A percentile compares a stretch with the other conserved stretches of the same genome.
Conservation (phyloP, 1,140 invertebrate species). For the Aphis craccivora region DNA sequence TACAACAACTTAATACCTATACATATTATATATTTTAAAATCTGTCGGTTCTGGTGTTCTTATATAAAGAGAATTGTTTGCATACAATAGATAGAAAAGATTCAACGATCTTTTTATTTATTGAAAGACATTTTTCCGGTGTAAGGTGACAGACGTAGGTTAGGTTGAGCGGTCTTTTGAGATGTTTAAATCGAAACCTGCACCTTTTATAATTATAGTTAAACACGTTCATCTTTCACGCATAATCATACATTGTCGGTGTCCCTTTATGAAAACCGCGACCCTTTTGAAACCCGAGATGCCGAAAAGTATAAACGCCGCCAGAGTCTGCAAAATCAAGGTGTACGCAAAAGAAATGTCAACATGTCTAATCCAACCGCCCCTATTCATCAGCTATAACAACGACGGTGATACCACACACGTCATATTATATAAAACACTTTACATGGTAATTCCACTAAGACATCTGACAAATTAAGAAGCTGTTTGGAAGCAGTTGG, state of each 20-base stretch:
- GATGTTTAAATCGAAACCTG: constrained; percentile 47
- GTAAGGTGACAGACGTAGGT: constrained; percentile 51
- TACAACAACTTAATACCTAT: not conserved
- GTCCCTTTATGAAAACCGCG: constrained; percentile 38
- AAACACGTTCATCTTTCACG: not conserved
- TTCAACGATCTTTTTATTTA: not conserved
- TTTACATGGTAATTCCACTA: not conserved
- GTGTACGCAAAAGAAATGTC: constrained; percentile 44
- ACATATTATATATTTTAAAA: not conserved
- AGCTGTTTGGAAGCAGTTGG: not conserved
- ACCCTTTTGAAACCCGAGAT: constrained; percentile 53
- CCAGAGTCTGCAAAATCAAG: constrained; percentile 25
- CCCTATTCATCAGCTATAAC: constrained; percentile 36
- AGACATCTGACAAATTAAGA: constrained; percentile 3
- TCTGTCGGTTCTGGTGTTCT: not conserved
- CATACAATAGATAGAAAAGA: constrained; percentile 27
- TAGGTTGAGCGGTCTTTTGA: constrained; percentile 32
- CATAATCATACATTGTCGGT: constrained; percentile 30
- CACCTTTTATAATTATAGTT: constrained; percentile 32
- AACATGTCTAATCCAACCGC: constrained; percentile 56
- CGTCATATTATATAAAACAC: not conserved
- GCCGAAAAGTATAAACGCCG: constrained; percentile 42
- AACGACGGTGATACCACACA: not conserved
- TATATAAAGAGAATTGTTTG: constrained; percentile 5
- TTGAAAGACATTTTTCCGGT: constrained; percentile 50